phyloP scores from a whole-genome alignment of 1,140 invertebrate genomes.

The Sycobia sp. region DNA sequence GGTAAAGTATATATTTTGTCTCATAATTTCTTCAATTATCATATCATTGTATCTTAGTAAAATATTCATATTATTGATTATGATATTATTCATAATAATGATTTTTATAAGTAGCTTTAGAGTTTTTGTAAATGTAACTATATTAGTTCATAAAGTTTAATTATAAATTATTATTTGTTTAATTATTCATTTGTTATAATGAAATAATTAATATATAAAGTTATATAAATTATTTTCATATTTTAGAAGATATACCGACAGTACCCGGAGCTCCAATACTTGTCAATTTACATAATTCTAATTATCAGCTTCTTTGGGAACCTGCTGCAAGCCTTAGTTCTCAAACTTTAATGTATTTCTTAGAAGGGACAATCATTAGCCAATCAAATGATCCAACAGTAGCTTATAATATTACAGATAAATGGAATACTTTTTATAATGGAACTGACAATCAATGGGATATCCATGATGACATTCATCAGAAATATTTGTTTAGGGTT shows the following conservation, averaged over 20 bases:
- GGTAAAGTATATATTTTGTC: constrained; percentile 63
- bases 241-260: constrained; percentile 69
- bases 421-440: constrained; percentile 80
- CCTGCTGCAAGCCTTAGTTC: constrained; percentile 72
- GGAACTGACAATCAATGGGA: constrained; percentile 83
- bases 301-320: constrained; percentile 77
- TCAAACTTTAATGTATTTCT: constrained; percentile 64
- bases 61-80: too few relatives aligned
- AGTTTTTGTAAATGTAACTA: too few relatives aligned
- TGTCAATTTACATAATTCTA: constrained; percentile 66
- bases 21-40: too few relatives aligned
- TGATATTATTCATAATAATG: too few relatives aligned
- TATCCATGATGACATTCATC: constrained; percentile 69
- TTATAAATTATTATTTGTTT: too few relatives aligned
- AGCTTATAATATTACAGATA: constrained; percentile 36
- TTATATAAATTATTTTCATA: not conserved
- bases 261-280: constrained; percentile 71
- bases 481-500: constrained; percentile 76
- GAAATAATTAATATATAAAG: too few relatives aligned
- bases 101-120: too few relatives aligned
- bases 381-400: constrained; percentile 31
- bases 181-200: too few relatives aligned
- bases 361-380: constrained; percentile 62
- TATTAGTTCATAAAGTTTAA: too few relatives aligned
- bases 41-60: too few relatives aligned